phyloP scores from a whole-genome alignment of 2,113 vertebrate species.

The Larimichthys polyactis region DNA sequence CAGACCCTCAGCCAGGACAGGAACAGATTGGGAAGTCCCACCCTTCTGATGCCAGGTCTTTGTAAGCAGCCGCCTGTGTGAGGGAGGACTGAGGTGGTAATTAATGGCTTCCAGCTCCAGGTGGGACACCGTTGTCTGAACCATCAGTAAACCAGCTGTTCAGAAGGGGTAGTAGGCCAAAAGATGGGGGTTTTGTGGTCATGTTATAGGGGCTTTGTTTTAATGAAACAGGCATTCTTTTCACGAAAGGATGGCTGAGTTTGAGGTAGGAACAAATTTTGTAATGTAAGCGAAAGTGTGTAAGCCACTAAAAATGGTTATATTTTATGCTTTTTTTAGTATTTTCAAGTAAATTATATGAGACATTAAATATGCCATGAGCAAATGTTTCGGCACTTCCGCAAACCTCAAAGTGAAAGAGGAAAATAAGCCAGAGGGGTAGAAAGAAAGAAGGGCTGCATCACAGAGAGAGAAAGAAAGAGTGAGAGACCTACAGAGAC shows the following conservation, averaged over 20 bases:
- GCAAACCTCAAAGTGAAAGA: neutral
- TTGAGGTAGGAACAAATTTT: neutral
- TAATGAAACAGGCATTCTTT: too few species aligned
- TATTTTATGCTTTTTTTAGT: neutral
- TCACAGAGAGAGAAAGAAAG: constrained; percentile 30
- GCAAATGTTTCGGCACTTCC: neutral
- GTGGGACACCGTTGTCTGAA: constrained; percentile 67
- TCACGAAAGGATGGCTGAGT: neutral
- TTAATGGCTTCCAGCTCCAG: constrained; percentile 73
- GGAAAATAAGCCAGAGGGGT: neutral
- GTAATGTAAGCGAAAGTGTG: neutral
- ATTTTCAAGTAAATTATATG: neutral
- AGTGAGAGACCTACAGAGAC: constrained; percentile 55
- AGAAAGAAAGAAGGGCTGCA: constrained; percentile 30
- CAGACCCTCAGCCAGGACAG: constrained; percentile 63
- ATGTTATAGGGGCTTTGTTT: too few species aligned
- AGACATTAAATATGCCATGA: neutral
- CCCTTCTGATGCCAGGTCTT: constrained; percentile 68
- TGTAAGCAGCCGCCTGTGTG: constrained; percentile 51
- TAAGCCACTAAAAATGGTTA: neutral
- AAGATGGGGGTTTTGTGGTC: neutral
- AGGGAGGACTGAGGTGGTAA: constrained; percentile 64
- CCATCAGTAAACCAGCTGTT: constrained; percentile 68
- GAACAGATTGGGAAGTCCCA: constrained; percentile 64
- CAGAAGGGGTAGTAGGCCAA: constrained; percentile 11